A percentile compares a stretch with the other conserved stretches of the same genome.
Evolutionary conservation across 2,797 vertebrate species (phyloP).

Genomic region (Manis javanica): DNA sequence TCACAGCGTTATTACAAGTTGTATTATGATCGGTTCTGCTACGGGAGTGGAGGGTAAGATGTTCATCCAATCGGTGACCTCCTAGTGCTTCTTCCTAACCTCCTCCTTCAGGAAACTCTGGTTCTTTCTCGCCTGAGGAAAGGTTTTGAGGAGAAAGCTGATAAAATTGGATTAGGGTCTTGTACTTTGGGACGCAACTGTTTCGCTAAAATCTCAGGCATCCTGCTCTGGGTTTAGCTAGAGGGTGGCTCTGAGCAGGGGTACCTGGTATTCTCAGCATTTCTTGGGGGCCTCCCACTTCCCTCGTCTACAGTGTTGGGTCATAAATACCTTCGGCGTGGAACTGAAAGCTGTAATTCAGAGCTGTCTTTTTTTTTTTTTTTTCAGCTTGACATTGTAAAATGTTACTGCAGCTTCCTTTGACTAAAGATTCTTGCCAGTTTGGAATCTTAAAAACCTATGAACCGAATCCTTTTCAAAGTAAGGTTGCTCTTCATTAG

Average conservation of each 20-base stretch:
- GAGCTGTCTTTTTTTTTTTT: not conserved
- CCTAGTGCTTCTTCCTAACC: not conserved
- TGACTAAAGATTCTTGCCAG: conserved; percentile 70
- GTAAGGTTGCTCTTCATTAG: conserved; percentile 56
- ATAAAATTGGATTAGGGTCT: not conserved
- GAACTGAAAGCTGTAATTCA: not conserved
- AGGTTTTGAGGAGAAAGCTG: not conserved
- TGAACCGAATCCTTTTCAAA: not conserved
- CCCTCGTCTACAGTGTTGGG: not conserved
- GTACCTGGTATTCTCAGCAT: not conserved
- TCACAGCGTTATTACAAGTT: not conserved
- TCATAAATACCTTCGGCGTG: not conserved
- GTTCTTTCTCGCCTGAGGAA: not conserved
- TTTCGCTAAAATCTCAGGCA: conserved; percentile 61
- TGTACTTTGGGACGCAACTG: not conserved
- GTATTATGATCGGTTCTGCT: not conserved
- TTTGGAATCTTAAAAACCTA: conserved; percentile 50
- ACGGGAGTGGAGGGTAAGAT: too few relatives aligned
- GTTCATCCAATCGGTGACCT: not conserved
- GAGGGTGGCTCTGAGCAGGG: not conserved
- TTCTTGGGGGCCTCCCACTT: not conserved
- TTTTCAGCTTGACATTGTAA: not conserved
- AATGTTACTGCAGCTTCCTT: not conserved
- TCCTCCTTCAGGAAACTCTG: not conserved
- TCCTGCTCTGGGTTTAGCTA: not conserved